Evolutionary conservation across 1,140 invertebrate genomes (phyloP), one percentile per base, ranked within the genome.

Genomic region (Philotrypesis tridentata): DNA sequence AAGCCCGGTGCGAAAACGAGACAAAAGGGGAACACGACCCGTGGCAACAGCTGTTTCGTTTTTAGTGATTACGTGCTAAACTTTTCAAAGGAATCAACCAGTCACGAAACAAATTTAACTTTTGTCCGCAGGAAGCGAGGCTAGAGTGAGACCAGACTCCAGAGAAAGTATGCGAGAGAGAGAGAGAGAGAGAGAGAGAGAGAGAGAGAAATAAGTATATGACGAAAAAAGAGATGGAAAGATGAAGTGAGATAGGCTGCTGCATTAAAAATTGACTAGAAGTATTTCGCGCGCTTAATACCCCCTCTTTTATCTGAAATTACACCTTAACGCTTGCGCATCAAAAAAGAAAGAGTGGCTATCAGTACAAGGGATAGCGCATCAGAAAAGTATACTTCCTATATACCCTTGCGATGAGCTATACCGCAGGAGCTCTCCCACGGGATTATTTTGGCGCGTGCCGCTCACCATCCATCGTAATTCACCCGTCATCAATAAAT

Each of bases 101-200:
- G 67, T 70, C 77, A 79, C 67, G 48, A 71, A 79, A 79, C 48
- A 61, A 79, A 79, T 79, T 79, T 70, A 60, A 79, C 40, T 79
- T 70, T 70, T 63, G 23, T 76, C 55, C 71, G 48, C 48, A 55
- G 48, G 25, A 72, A 14, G 37, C 37, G 37, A 72, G 12, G 67
- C 31, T 12, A 71, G 21, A 4, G 21, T 3, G 21, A 70, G 67
- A 37, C 17, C 11, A 70, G 21, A 70, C 31, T n/a, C 17, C 11
- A 70, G 31, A 70, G 67, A 33, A 70, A 55, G 48, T 55, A 55
- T 17, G 21, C 7, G 29, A 68, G 5, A 17, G 65, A 68, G 65
- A 31, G 65, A 33, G 29, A 33, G 65, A 68, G 29, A 12, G 29
- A 68, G 29, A 31, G 27, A 68, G 29, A 68, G 14, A 17, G 29